phyloP scores from a whole-genome alignment of 2,888 invertebrate genomes.

The Eulithis prunata region DNA sequence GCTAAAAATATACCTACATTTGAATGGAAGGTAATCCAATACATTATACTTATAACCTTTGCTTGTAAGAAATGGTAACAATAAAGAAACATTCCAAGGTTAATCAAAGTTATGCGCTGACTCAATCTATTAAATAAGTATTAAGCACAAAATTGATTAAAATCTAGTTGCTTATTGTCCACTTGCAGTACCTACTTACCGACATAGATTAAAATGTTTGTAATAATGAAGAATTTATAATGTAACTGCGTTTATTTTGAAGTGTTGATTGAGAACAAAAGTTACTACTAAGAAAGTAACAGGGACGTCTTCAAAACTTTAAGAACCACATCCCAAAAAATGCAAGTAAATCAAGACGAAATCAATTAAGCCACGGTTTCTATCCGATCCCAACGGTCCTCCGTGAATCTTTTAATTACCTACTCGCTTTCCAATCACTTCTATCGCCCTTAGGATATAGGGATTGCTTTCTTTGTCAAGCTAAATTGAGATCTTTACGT shows the following conservation, averaged over 20 bases:
- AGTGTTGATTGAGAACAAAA: neutral
- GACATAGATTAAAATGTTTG: conserved; percentile 48
- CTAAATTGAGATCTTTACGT: conserved; percentile 53
- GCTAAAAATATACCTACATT: no score
- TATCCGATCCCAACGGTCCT: conserved; percentile 56
- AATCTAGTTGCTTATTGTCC: conserved; percentile 55
- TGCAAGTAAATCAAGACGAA: conserved; percentile 60
- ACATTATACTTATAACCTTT: conserved; percentile 14
- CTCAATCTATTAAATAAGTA: conserved; percentile 58
- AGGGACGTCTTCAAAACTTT: conserved; percentile 50
- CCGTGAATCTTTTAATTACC: conserved; percentile 71
- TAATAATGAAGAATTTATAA: conserved; percentile 35
- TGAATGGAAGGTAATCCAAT: neutral
- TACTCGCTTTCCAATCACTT: conserved; percentile 67
- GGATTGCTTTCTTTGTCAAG: conserved; percentile 53
- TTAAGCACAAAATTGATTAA: conserved; percentile 63
- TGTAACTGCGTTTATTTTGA: neutral
- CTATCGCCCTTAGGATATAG: conserved; percentile 51
- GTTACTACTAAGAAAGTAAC: neutral
- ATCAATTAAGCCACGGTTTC: conserved; percentile 77
- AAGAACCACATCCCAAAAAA: conserved; percentile 58
- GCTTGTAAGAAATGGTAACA: conserved; percentile 14
- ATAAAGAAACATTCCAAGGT: conserved; percentile 53
- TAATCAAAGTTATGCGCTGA: conserved; percentile 56
- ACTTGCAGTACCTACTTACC: conserved; percentile 45